Base-by-base conservation (phyloP, 2,888 invertebrate species). In the Brassicogethes aeneus region DNA sequence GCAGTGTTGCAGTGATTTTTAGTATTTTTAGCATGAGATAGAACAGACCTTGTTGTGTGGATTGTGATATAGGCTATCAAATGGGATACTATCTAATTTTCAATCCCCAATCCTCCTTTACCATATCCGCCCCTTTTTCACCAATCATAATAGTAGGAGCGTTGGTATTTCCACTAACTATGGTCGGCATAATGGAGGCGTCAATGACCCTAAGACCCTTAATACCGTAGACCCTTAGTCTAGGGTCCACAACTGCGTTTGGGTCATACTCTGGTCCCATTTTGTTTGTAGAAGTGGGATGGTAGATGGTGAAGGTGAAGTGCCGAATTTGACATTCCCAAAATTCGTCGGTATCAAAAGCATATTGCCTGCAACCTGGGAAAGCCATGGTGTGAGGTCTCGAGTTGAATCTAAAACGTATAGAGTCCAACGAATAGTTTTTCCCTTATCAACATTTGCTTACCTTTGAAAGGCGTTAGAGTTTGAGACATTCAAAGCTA, bases 61-160 rank as follows among this genome's bases (percentile, higher is more conserved):
- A n/a, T n/a, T n/a, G n/a, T n/a, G n/a, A n/a, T n/a, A n/a, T n/a
- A n/a, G n/a, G n/a, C n/a, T n/a, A n/a, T n/a, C n/a, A n/a, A n/a
- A n/a, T n/a, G n/a, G n/a, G n/a, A n/a, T n/a, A 29, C 43, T 48
- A 52, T 37, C 43, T 46, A 37, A 46, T 49, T 16, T 41, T 44
- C 13, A 59, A 45, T 2, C 59, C 57, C 87, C 88, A 89, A 65
- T 89, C 88, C 62, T 88, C 82, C 62, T 89, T 90, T 47, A 92
- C 86, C 77, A 92, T 79, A 60, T 92, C 91, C 3, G 90, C 81
- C 0, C 80, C 89, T 62, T 91, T 91, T 58, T 92, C 91, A 0
- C 84, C 92, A 38, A 92, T 90, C 88, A 91, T 91, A 34, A 92
- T 88, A 1, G 81, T 79, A 0, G 89, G 89, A 1, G 90, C 91